Evolutionary conservation across 2,113 vertebrate species (phyloP), one percentile per base, ranked within the genome.

Genomic region (Leptosomus discolor): DNA sequence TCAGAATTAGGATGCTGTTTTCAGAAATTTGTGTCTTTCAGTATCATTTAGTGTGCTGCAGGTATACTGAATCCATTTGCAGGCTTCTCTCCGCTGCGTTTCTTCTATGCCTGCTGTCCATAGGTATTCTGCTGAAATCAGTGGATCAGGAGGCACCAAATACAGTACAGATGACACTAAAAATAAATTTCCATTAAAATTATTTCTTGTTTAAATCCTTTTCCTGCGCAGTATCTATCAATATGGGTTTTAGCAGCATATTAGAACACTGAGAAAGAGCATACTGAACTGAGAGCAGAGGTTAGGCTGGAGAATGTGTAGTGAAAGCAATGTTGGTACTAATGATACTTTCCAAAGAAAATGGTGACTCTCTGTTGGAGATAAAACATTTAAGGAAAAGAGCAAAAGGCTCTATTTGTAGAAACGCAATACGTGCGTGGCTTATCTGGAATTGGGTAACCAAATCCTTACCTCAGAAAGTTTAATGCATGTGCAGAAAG

Each of bases 161-260:
- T 29, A 57, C 50, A 56, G 69, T 64, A 58, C 58, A 46, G 71
- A 63, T 77, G 84, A 81, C 54, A 69, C 82, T 73, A 86, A 73
- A 93, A 95, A 85, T 92, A 88, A 58, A 97, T 95, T 73, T 51
- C 73, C 58, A 51, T 82, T 92, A 53, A 78, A 88, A 85, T 88
- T 29, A 56, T 63, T 64, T 80, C 54, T 58, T 26, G 15, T 92
- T 88, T 50, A 63, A 90, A 43, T 90, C 39, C 63, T 81, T 82
- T 67, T 19, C 69, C 57, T 83, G n/a, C 61, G 1, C 29, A 19
- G 0, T 69, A 34, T 81, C 64, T 67, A 56, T 45, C 86, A 67
- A 9, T 53, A 19, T 3, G 15, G 45, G 84, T 54, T 78, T 88
- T 24, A 79, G 56, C 79, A 90, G 27, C 14, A 0, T 51, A 27